A percentile compares a stretch with the other conserved stretches of the same genome.
Conservation (phyloP, 2,113 vertebrate genomes). For the Bucco capensis region DNA sequence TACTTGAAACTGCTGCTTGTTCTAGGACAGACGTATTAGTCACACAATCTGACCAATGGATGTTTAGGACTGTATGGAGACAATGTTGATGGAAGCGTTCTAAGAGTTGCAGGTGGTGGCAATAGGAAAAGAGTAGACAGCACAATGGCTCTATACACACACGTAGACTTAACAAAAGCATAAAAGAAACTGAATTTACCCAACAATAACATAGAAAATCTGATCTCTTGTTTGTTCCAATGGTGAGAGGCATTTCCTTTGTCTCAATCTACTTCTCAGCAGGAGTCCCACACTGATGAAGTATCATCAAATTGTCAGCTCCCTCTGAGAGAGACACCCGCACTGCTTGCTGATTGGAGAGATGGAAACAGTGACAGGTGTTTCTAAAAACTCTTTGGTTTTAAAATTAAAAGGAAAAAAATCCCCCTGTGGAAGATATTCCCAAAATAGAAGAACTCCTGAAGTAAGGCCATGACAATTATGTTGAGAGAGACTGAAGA, state of each 20-base stretch:
- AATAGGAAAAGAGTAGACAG: too few relatives aligned
- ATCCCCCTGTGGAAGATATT: neutral
- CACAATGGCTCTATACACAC: too few relatives aligned
- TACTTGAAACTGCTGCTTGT: too few relatives aligned
- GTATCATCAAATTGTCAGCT: conserved; percentile 76
- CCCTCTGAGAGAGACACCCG: conserved; percentile 62
- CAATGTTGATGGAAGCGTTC: too few relatives aligned
- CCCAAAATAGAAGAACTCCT: neutral
- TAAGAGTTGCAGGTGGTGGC: too few relatives aligned
- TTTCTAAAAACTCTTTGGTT: conserved; percentile 55
- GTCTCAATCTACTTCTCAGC: conserved; percentile 73
- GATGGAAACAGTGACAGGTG: conserved; percentile 61
- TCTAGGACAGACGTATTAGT: too few relatives aligned
- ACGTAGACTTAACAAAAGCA: neutral
- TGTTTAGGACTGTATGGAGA: too few relatives aligned
- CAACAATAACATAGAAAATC: conserved; percentile 30
- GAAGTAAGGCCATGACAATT: neutral
- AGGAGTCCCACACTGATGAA: conserved; percentile 72
- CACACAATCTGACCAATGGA: too few relatives aligned
- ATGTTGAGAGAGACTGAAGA: neutral
- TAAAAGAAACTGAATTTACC: neutral
- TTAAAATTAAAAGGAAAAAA: conserved; percentile 31
- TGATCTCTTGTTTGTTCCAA: conserved; percentile 61
- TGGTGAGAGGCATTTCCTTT: conserved; percentile 69
- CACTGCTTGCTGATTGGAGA: conserved; percentile 52